Base-by-base conservation (phyloP, 2,888 invertebrate genomes). In the Aelia acuminata region DNA sequence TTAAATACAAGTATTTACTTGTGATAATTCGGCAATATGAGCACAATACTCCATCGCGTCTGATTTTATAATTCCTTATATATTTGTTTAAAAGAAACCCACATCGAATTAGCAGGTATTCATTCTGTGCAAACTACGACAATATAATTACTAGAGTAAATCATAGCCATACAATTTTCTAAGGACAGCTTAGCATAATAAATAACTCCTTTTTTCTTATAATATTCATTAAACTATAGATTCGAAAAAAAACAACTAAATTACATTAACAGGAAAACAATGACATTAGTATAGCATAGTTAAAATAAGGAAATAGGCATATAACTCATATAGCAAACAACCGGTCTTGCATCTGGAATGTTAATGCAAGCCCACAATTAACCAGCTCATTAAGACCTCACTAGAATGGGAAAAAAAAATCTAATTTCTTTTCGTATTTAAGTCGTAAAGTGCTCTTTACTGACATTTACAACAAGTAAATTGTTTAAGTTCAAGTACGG, bases 381-480 rank as follows among this genome's bases (percentile, higher is more conserved):
- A 70, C 31, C 31, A 70, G 63, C 63, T 70, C 63, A 70, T 70
- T 70, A 70, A 1, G 63, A 70, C 63, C 31, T 63, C 63, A 70
- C 63, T 35, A 70, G 31, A 70, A 15, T 35, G 35, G 63, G 63
- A 18, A 35, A 70, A 57, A 63, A 70, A 70, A 70, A n/a, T n/a
- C n/a, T 35, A 35, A 20, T 35, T 70, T 35, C 18, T 70, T 70
- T 70, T 70, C 57, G 26, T 57, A 70, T 20, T 20, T 35, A 20
- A 7, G 63, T 70, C 18, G 63, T 70, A 70, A 70, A 70, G 35
- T 70, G 5, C 31, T 7, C 20, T 70, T 35, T 70, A 15, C 31
- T 70, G 63, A 35, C 63, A 35, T 70, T 70, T 70, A 70, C 63
- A 70, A 70, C 63, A 70, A 70, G 63, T 70, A 70, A 70, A 70